Evolutionary conservation across 2,888 invertebrate genomes (phyloP).

Genomic region (Neocrepidodera transversa): DNA sequence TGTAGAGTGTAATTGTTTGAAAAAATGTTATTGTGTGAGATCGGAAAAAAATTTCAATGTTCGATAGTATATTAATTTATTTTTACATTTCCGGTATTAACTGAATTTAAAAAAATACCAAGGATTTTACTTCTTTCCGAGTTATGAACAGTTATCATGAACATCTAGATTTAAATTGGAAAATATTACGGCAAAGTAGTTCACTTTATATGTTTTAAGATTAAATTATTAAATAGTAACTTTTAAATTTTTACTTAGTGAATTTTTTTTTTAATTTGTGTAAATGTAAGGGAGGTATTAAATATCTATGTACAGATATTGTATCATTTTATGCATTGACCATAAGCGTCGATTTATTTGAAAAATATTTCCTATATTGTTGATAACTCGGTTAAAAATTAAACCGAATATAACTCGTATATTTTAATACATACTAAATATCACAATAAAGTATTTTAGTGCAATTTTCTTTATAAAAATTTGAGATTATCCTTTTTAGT

Average conservation of each 20-base stretch:
- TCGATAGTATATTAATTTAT: too few species aligned
- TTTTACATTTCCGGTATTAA: too few species aligned
- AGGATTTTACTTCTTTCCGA: too few species aligned
- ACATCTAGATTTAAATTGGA: too few species aligned
- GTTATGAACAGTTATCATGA: background rate
- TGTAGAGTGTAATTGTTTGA: background rate
- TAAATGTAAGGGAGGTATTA: constrained; percentile 35
- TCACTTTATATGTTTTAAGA: constrained; percentile 36
- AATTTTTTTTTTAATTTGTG: constrained; percentile 31
- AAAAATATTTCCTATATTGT: too few species aligned
- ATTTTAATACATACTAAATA: too few species aligned
- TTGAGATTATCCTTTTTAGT: too few species aligned
- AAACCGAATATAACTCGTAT: too few species aligned
- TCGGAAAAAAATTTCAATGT: background rate
- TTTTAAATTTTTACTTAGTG: constrained; percentile 40
- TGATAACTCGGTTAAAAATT: too few species aligned
- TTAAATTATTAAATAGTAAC: constrained; percentile 42
- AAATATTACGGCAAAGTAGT: constrained; percentile 20
- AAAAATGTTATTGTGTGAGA: background rate
- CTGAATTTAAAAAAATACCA: too few species aligned
- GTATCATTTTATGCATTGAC: constrained; percentile 18
- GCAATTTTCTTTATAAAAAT: too few species aligned
- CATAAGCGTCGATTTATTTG: background rate
- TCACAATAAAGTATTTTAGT: too few species aligned
- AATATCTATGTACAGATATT: constrained; percentile 42